phyloP scores from a whole-genome alignment of 2,888 invertebrate species.

The Epicampocera succincta region DNA sequence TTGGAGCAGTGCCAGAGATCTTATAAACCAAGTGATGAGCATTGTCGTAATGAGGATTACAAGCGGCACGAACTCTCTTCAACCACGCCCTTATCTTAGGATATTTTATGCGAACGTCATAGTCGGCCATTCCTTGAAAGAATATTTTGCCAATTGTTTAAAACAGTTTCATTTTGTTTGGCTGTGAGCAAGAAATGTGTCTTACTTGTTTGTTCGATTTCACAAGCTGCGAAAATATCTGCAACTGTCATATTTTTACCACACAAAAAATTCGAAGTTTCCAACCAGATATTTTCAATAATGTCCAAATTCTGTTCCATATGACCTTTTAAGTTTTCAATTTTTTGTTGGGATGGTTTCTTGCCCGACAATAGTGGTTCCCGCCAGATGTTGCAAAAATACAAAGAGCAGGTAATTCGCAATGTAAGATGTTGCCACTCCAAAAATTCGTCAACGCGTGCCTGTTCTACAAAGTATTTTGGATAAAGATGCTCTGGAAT shows the following conservation, averaged over 20 bases:
- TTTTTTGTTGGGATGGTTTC: slow-evolving; percentile 80
- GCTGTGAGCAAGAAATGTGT: not conserved
- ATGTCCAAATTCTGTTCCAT: slow-evolving; percentile 84
- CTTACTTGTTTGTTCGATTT: slow-evolving; percentile 89
- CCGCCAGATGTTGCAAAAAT: slow-evolving; percentile 83
- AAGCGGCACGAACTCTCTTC: slow-evolving; percentile 84
- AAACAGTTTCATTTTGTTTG: not conserved
- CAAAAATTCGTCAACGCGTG: slow-evolving; percentile 87
- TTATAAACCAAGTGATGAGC: slow-evolving; percentile 84
- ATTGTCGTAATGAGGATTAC: slow-evolving; percentile 86
- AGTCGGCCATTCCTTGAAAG: slow-evolving; percentile 85
- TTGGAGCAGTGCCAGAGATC: slow-evolving; percentile 80
- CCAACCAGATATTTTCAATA: slow-evolving; percentile 85
- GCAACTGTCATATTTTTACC: slow-evolving; percentile 87
- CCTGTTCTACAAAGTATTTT: slow-evolving; percentile 83
- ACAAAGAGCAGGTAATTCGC: slow-evolving; percentile 83
- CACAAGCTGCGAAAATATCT: slow-evolving; percentile 89
- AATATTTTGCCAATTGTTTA: not conserved
- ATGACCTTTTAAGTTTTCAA: slow-evolving; percentile 79
- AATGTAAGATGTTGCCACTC: slow-evolving; percentile 88
- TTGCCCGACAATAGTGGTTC: slow-evolving; percentile 83
- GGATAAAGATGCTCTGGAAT: slow-evolving; percentile 86
- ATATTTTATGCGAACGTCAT: slow-evolving; percentile 84
- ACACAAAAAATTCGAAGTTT: slow-evolving; percentile 82
- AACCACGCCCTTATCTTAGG: slow-evolving; percentile 86